These are phyloP conservation scores for Lumbricus terrestris DNA, from an alignment of 2,888 invertebrate species.

Conservation along the genomic window DNA sequence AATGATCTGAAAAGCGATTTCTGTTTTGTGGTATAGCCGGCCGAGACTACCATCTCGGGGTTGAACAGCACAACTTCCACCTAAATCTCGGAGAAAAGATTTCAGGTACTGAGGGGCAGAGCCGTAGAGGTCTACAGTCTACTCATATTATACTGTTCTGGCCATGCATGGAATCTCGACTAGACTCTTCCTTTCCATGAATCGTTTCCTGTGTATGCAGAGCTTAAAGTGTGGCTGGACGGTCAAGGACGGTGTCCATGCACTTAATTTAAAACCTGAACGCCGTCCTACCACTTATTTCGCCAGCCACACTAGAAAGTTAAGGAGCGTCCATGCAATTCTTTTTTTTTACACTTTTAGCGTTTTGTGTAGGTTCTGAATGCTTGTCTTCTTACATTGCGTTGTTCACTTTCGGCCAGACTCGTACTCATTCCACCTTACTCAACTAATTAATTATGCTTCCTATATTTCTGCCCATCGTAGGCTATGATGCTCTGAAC, in stretches of 20 bases:
- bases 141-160: not conserved
- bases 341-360: too few species aligned
- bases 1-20: not conserved
- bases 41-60: conserved; percentile 8
- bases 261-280: too few species aligned
- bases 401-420: not conserved
- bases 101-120: not conserved
- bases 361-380: not conserved
- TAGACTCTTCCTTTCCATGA: too few species aligned
- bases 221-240: too few species aligned
- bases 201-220: not conserved
- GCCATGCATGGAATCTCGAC: not conserved
- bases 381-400: not conserved
- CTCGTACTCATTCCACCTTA: too few species aligned
- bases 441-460: too few species aligned
- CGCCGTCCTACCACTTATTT: too few species aligned
- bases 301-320: too few species aligned
- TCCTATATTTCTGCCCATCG: too few species aligned
- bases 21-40: not conserved
- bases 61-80: not conserved
- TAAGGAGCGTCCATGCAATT: too few species aligned
- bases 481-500: too few species aligned
- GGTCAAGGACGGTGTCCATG: too few species aligned
- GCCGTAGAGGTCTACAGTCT: not conserved
- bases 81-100: not conserved